Percentiles rank a stretch among this genome's conserved stretches.
Conservation (phyloP, 1,140 invertebrate species). For the Drosophila jambulina region DNA sequence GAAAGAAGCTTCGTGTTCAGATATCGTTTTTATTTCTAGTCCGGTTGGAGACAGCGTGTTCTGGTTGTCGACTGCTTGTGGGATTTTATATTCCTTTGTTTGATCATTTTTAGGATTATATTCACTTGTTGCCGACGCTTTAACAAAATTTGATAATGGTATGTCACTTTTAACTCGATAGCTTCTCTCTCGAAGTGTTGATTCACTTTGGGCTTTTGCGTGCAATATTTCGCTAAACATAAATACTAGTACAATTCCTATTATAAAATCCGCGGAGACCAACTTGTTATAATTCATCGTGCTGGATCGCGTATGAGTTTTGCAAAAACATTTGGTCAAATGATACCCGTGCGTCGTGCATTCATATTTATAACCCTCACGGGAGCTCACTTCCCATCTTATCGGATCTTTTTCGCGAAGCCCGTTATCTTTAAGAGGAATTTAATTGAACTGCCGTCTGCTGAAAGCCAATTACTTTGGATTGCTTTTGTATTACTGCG, state of each 20-base stretch:
- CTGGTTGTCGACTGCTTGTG: neutral
- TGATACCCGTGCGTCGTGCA: slow-evolving; percentile 28
- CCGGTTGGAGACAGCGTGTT: neutral
- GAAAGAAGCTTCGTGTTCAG: no score
- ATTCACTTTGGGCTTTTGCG: neutral
- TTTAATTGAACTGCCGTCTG: slow-evolving; percentile 22
- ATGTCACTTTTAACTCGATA: neutral
- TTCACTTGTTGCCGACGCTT: neutral
- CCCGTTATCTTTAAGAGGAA: slow-evolving; percentile 45
- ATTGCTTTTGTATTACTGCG: slow-evolving; percentile 30
- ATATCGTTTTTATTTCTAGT: neutral
- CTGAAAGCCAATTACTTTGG: slow-evolving; percentile 33
- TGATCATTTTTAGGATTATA: neutral
- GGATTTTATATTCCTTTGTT: neutral
- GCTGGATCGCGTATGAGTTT: slow-evolving; percentile 22
- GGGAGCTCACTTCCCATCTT: slow-evolving; percentile 29
- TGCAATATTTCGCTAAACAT: slow-evolving; percentile 5
- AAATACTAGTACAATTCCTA: neutral
- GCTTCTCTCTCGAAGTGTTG: neutral
- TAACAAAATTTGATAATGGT: no score
- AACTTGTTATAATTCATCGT: slow-evolving; percentile 6
- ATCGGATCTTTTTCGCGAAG: slow-evolving; percentile 33
- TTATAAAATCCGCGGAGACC: neutral
- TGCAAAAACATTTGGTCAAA: slow-evolving; percentile 20
- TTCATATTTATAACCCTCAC: slow-evolving; percentile 36